These are phyloP conservation scores for Turritopsis dohrnii DNA, from an alignment of 30 jellyfish, hydroid and myxozoan species.

Conservation along the genomic window DNA sequence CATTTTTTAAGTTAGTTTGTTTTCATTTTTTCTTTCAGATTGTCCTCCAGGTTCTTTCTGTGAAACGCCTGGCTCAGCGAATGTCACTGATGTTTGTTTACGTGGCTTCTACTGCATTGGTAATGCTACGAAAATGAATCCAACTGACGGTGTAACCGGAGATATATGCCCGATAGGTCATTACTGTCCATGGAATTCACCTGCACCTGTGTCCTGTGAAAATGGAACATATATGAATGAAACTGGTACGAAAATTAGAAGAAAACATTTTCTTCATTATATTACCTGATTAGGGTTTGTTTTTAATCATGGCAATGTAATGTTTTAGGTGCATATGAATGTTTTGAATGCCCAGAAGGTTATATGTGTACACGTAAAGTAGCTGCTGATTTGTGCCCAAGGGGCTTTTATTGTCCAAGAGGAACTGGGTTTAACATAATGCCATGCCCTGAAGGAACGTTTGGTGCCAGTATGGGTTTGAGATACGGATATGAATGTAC, in stretches of 20 bases:
- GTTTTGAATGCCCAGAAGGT: constrained; percentile 90
- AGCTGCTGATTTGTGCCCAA: constrained; percentile 81
- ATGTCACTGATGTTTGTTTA: constrained; percentile 53
- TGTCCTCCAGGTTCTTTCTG: constrained; percentile 92
- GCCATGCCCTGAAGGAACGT: constrained; percentile 93
- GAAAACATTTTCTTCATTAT: neutral
- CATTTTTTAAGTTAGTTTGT: too few species aligned
- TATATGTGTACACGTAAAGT: constrained; percentile 68
- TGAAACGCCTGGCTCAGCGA: constrained; percentile 60
- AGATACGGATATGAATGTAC: constrained; percentile 49
- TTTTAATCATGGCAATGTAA: neutral
- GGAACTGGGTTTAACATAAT: constrained; percentile 70
- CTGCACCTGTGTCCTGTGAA: constrained; percentile 58
- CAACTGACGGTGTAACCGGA: constrained; percentile 67
- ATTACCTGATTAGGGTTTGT: neutral
- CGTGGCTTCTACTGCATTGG: constrained; percentile 76
- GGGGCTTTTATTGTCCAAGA: constrained; percentile 77
- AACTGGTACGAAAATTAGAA: constrained; percentile 49
- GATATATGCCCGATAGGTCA: constrained; percentile 78
- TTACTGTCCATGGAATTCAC: constrained; percentile 62
- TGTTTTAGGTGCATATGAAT: constrained; percentile 49
- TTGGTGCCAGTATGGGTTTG: constrained; percentile 66
- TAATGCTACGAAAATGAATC: constrained; percentile 49
- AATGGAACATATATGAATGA: constrained; percentile 85
- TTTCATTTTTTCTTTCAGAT: constrained; percentile 31